A percentile compares a stretch with the other conserved stretches of the same genome.
Evolutionary conservation across 2,113 vertebrate species (phyloP).

Genomic region (Psephotus haematonotus): DNA sequence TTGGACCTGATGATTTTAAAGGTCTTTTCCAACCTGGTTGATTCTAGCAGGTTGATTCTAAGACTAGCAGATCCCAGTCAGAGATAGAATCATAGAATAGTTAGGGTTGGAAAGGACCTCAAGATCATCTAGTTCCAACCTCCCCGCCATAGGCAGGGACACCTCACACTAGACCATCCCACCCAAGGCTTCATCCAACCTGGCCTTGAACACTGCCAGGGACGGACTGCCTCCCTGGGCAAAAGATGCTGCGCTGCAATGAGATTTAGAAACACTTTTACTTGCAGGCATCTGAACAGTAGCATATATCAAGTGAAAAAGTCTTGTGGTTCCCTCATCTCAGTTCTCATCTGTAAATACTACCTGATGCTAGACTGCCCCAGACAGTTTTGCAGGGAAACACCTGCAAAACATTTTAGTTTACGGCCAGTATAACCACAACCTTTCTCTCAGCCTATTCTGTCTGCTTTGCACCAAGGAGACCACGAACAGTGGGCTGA

Average conservation of each 20-base stretch:
- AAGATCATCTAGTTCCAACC: too few species aligned
- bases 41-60: background rate
- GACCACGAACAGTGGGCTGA: background rate
- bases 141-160: too few species aligned
- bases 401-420: background rate
- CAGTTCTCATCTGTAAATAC: background rate
- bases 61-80: background rate
- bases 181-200: too few species aligned
- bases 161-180: too few species aligned
- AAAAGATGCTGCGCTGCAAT: background rate
- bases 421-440: background rate
- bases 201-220: too few species aligned
- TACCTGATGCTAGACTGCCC: background rate
- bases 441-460: background rate
- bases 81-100: background rate
- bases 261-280: background rate
- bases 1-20: background rate
- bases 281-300: background rate
- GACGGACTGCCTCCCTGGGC: too few species aligned
- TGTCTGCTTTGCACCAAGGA: background rate
- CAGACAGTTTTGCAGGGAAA: background rate
- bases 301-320: background rate
- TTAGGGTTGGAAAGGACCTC: too few species aligned
- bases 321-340: too few species aligned
- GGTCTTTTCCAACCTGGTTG: background rate